Percentiles rank a stretch among this genome's conserved stretches.
These are phyloP conservation scores for Temnothorax rugatulus DNA, from an alignment of 2,888 invertebrate species.

Conservation along the genomic window DNA sequence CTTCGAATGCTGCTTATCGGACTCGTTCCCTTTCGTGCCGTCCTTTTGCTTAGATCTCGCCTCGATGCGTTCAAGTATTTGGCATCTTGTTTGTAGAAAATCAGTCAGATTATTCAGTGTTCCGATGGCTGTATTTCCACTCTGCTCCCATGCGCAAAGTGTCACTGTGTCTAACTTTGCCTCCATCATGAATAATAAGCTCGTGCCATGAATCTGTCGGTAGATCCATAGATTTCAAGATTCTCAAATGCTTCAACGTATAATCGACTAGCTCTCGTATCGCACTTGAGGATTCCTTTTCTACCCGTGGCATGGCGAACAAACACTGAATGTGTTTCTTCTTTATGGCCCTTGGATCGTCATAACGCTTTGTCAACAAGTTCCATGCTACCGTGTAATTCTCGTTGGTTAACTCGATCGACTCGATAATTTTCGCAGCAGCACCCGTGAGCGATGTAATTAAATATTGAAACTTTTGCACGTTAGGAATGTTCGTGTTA, in stretches of 20 bases:
- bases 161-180: neutral
- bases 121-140: neutral
- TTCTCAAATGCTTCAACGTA: neutral
- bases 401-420: neutral
- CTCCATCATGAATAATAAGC: neutral
- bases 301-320: neutral
- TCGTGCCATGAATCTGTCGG: neutral
- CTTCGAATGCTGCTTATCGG: neutral
- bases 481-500: neutral
- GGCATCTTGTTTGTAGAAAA: neutral
- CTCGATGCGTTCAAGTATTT: neutral
- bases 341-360: neutral
- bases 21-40: neutral
- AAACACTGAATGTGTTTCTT: neutral
- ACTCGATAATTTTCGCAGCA: neutral
- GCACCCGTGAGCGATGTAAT: neutral
- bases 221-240: neutral
- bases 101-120: neutral
- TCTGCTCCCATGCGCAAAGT: neutral
- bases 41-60: neutral
- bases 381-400: neutral
- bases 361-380: neutral
- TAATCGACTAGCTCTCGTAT: neutral
- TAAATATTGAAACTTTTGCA: constrained; percentile 6
- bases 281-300: neutral